A percentile compares a stretch with the other conserved stretches of the same genome.
phyloP scores from a whole-genome alignment of 2,113 vertebrate genomes.

The Phyllostomus discolor region DNA sequence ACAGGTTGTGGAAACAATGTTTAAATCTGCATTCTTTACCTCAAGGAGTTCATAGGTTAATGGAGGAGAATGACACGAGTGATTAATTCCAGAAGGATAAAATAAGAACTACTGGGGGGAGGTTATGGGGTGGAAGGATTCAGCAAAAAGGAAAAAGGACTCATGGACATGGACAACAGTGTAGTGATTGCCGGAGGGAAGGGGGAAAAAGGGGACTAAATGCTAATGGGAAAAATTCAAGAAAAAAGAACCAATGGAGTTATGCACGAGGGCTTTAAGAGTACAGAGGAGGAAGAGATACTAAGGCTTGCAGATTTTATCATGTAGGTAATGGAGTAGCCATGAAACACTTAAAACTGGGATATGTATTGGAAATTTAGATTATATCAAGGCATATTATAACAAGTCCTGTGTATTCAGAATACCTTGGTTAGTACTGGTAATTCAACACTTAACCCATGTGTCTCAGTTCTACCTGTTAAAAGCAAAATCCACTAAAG shows the following conservation, averaged over 20 bases:
- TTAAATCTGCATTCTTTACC: neutral
- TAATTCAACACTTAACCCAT: neutral
- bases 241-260: no score
- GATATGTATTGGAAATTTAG: neutral
- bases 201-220: no score
- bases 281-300: neutral
- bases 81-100: neutral
- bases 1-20: neutral
- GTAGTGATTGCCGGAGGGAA: no score
- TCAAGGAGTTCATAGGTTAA: neutral
- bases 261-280: neutral
- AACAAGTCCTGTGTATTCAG: neutral
- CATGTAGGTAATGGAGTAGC: neutral
- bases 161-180: no score
- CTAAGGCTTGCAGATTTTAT: neutral
- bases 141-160: no score
- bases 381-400: neutral
- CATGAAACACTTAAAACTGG: neutral
- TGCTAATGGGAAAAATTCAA: no score
- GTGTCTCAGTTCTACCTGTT: neutral
- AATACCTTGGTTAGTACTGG: neutral
- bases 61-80: neutral
- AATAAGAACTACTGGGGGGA: neutral
- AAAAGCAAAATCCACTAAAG: neutral
- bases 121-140: no score